These are phyloP conservation scores for Phocoena phocoena DNA, from an alignment of 2,113 vertebrate species.

Conservation along the genomic window DNA sequence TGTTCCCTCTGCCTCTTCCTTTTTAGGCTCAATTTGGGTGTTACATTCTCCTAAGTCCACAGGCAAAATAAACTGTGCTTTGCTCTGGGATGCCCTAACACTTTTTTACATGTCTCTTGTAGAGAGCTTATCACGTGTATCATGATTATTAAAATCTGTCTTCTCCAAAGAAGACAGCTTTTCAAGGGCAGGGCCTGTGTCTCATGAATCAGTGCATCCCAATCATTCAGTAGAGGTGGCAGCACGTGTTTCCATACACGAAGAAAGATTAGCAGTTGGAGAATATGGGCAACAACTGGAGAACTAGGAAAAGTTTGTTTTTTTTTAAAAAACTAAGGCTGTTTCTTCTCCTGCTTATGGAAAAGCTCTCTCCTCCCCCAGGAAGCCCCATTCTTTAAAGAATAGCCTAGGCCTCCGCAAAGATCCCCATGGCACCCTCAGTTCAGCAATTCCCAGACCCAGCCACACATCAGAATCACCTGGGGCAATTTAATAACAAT, in stretches of 20 bases:
- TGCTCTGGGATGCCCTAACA: neutral
- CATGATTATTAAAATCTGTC: neutral
- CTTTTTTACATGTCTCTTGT: neutral
- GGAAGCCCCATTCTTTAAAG: neutral
- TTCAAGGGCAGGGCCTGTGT: constrained; percentile 2
- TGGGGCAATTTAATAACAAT: neutral
- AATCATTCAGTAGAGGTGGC: neutral
- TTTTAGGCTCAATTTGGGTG: neutral
- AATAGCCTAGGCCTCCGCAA: neutral
- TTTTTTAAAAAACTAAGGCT: constrained; percentile 8
- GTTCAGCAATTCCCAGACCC: neutral
- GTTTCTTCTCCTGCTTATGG: constrained; percentile 11
- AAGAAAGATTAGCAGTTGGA: neutral
- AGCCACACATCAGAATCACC: constrained; percentile 17
- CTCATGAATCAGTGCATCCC: neutral
- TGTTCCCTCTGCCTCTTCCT: neutral
- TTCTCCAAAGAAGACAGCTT: neutral
- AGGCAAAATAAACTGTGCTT: constrained; percentile 13
- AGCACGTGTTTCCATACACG: neutral
- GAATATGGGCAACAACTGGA: neutral
- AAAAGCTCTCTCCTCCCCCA: neutral
- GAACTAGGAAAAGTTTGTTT: neutral
- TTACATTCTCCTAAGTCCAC: neutral
- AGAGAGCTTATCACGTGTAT: neutral
- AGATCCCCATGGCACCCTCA: neutral